These are phyloP conservation scores for Osmerus mordax DNA, from an alignment of 2,113 vertebrate genomes.

Conservation along the genomic window DNA sequence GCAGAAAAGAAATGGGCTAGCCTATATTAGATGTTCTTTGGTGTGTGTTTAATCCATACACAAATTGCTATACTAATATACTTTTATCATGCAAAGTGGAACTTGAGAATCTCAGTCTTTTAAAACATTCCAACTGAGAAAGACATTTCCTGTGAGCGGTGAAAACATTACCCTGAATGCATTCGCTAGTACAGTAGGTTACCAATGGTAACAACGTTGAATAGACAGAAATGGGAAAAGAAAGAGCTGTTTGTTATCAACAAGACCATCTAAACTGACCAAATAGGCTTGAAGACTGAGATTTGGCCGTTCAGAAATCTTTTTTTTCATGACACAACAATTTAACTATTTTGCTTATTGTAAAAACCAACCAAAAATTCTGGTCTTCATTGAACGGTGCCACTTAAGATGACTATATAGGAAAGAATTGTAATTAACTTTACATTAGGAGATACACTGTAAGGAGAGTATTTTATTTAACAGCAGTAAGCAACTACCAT, in stretches of 20 bases:
- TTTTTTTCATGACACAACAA: too few species aligned
- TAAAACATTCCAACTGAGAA: neutral
- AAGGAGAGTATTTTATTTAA: too few species aligned
- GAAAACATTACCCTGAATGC: neutral
- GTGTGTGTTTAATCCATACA: neutral
- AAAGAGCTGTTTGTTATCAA: slow-evolving; percentile 17
- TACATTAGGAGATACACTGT: too few species aligned
- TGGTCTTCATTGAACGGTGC: too few species aligned
- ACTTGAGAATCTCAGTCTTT: neutral
- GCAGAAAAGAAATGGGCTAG: too few species aligned
- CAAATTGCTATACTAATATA: neutral
- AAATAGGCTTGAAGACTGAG: neutral
- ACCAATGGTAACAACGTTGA: slow-evolving; percentile 3
- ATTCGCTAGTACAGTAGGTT: neutral
- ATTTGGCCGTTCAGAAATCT: too few species aligned
- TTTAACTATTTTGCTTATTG: neutral
- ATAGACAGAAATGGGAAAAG: neutral
- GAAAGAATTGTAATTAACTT: too few species aligned
- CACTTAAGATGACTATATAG: too few species aligned
- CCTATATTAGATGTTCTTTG: too few species aligned
- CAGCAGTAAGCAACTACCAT: too few species aligned
- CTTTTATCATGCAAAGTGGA: neutral
- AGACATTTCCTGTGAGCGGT: neutral
- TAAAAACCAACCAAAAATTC: neutral
- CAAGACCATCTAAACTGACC: slow-evolving; percentile 20